A percentile compares a stretch with the other conserved stretches of the same genome.
Evolutionary conservation across 2,888 invertebrate genomes (phyloP).

Genomic region (Parapristionchus giblindavisi): DNA sequence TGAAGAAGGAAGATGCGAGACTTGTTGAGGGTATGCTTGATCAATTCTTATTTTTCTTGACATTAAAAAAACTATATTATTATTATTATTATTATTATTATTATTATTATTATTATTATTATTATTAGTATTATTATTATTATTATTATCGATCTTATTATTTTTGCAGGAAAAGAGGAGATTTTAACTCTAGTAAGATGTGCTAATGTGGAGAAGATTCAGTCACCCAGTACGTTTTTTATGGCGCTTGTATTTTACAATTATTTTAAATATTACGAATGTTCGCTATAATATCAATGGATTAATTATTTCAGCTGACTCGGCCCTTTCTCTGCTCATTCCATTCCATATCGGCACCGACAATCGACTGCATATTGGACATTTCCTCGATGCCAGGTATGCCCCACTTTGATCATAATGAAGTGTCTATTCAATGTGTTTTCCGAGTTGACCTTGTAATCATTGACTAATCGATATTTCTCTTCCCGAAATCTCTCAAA

Average conservation of each 20-base stretch:
- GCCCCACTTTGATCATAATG: too few relatives aligned
- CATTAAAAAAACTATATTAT: neutral
- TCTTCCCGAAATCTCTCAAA: too few relatives aligned
- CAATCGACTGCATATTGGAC: slow-evolving; percentile 76
- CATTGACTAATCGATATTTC: too few relatives aligned
- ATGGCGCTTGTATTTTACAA: neutral
- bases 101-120: neutral
- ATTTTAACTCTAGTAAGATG: slow-evolving; percentile 44
- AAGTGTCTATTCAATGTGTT: too few relatives aligned
- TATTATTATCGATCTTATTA: neutral
- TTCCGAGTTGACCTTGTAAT: too few relatives aligned
- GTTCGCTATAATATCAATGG: neutral
- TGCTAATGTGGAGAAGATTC: slow-evolving; percentile 41
- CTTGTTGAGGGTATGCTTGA: slow-evolving; percentile 70
- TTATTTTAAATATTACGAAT: neutral
- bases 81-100: neutral
- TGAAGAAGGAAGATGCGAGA: slow-evolving; percentile 73
- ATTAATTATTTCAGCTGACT: slow-evolving; percentile 68
- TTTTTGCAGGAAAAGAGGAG: slow-evolving; percentile 43
- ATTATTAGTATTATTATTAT: neutral
- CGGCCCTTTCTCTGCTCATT: slow-evolving; percentile 74
- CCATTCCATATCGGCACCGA: slow-evolving; percentile 77
- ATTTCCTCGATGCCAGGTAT: slow-evolving; percentile 69
- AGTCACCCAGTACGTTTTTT: slow-evolving; percentile 29
- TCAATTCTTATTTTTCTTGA: neutral